Base-by-base conservation (phyloP, 2,888 invertebrate genomes). In the Lagria hirta region DNA sequence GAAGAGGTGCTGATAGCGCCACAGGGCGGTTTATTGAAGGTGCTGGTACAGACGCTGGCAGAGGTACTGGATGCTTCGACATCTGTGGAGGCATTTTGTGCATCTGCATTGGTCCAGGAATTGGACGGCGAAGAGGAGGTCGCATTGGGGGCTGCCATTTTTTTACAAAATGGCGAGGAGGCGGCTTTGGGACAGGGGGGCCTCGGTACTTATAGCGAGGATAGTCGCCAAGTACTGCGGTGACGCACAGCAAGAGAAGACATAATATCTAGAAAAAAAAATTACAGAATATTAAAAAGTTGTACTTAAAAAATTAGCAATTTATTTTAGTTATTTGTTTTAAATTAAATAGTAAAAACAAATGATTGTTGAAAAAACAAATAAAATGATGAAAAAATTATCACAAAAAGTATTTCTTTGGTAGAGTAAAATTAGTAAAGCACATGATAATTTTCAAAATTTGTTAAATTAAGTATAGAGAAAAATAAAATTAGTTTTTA, bases 131-230 rank as follows among this genome's bases (percentile, higher is more conserved):
- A 7, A 49, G 51, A 1, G 52, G 57, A 5, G 42, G 48, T 10
- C 34, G 30, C 8, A 17, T 15, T 7, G 45, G 23, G n/a, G 32
- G 43, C 7, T 36, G 36, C 48, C 55, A 55, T 47, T 60, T 60
- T 20, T 57, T 58, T 5, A 70, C 54, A 33, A 61, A 66, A 8
- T 59, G 56, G 12, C 57, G 63, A 7, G 61, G 63, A 2, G 64
- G 62, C 12, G 62, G 60, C 11, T 64, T 57, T 11, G 63, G 64
- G 6, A 62, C 63, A 6, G 59, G 63, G 16, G 68, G 71, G 22
- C 70, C 65, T 42, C 73, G 61, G 18, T 66, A 54, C 47, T 70
- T 71, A 52, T 67, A 66, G 34, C 52, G 49, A 16, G 56, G 55
- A 24, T 51, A 46, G 23, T 56, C 53, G n/a, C n/a, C n/a, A n/a